These are phyloP conservation scores for Cephonodes hylas DNA, from an alignment of 2,888 invertebrate genomes.

Conservation along the genomic window DNA sequence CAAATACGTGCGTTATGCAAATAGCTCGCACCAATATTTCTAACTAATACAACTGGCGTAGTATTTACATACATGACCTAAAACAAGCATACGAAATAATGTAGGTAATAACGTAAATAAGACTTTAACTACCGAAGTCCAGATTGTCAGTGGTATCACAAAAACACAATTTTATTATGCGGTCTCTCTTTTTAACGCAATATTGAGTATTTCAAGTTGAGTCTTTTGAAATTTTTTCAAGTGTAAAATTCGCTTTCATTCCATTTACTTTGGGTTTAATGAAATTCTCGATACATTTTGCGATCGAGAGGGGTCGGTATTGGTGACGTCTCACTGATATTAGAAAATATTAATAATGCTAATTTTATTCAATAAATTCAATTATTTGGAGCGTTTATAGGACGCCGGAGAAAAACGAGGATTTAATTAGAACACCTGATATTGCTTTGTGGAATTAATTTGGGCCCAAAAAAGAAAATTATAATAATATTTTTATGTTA, in stretches of 20 bases:
- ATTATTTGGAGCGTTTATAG: slow-evolving; percentile 15
- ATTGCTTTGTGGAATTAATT: neutral
- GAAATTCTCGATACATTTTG: slow-evolving; percentile 62
- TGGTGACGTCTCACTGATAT: slow-evolving; percentile 29
- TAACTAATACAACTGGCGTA: no score
- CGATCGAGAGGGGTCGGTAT: slow-evolving; percentile 12
- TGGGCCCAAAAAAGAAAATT: neutral
- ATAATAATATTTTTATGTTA: neutral
- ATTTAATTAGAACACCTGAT: slow-evolving; percentile 11
- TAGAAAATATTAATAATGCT: slow-evolving; percentile 46
- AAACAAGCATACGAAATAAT: no score
- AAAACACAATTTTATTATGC: slow-evolving; percentile 66
- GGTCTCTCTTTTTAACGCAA: slow-evolving; percentile 63
- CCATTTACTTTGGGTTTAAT: slow-evolving; percentile 67
- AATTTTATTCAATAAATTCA: slow-evolving; percentile 52
- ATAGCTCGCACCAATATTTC: no score
- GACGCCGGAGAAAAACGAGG: slow-evolving; percentile 8
- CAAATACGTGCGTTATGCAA: no score
- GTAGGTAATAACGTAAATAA: neutral
- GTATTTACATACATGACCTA: no score
- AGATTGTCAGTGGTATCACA: slow-evolving; percentile 27
- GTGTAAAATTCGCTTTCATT: slow-evolving; percentile 69
- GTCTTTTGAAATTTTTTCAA: slow-evolving; percentile 67
- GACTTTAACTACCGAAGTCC: slow-evolving; percentile 23
- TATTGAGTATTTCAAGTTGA: slow-evolving; percentile 61